phyloP scores from a whole-genome alignment of 2,113 vertebrate genomes.

The zebrafish (Danio rerio) region GRCz12tu NC_133177.1:26262001-26262500 shows the following conservation, averaged over 20 bases:
- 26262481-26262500: neutral
- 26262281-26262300: constrained; percentile 20
- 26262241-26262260: neutral
- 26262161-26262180: constrained; percentile 39
- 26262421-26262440: neutral
- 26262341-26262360: neutral
- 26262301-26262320: constrained; percentile 7
- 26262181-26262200: constrained; percentile 34
- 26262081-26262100: neutral
- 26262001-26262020: neutral
- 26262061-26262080: neutral
- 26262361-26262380: constrained; percentile 14
- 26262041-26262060: constrained; percentile 13
- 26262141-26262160: neutral
- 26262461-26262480: constrained; percentile 13
- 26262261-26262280: constrained; percentile 10
- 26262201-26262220: constrained; percentile 10
- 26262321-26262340: neutral
- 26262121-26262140: neutral
- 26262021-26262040: neutral
- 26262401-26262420: constrained; percentile 37
- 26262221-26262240: constrained; percentile 8
- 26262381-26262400: neutral
- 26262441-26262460: neutral
- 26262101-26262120: neutral